Conservation (phyloP, 1,140 invertebrate genomes). For the Eupristina koningsbergeri region DNA sequence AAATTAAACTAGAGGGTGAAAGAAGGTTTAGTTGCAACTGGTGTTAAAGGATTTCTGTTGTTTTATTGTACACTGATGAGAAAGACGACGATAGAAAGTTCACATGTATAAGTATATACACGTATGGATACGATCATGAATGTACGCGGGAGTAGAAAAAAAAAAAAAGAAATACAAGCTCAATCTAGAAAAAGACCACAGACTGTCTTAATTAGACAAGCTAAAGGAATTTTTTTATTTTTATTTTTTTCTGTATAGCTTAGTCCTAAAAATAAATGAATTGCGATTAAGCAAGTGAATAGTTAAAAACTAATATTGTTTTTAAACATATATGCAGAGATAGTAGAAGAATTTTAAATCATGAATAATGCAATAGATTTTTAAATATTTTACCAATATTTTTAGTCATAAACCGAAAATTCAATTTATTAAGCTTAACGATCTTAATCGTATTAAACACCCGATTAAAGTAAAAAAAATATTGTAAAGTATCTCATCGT, state of each 20-base stretch:
- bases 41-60: not conserved
- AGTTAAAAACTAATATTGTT: too few species aligned
- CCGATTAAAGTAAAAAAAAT: too few species aligned
- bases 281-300: not conserved
- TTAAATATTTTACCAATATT: not conserved
- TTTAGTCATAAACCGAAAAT: not conserved
- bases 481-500: too few species aligned
- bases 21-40: not conserved
- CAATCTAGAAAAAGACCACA: not conserved
- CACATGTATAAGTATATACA: too few species aligned
- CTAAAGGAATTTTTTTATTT: not conserved
- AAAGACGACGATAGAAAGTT: not conserved
- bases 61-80: not conserved
- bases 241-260: not conserved
- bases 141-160: not conserved
- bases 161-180: not conserved
- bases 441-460: too few species aligned
- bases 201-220: not conserved
- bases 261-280: slow-evolving; percentile 6
- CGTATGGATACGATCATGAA: not conserved
- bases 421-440: not conserved
- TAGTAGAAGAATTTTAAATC: too few species aligned
- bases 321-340: too few species aligned
- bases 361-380: too few species aligned
- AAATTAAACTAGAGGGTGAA: not conserved